Evolutionary conservation across 2,113 vertebrate species (phyloP).

Genomic region (Scomber japonicus): DNA sequence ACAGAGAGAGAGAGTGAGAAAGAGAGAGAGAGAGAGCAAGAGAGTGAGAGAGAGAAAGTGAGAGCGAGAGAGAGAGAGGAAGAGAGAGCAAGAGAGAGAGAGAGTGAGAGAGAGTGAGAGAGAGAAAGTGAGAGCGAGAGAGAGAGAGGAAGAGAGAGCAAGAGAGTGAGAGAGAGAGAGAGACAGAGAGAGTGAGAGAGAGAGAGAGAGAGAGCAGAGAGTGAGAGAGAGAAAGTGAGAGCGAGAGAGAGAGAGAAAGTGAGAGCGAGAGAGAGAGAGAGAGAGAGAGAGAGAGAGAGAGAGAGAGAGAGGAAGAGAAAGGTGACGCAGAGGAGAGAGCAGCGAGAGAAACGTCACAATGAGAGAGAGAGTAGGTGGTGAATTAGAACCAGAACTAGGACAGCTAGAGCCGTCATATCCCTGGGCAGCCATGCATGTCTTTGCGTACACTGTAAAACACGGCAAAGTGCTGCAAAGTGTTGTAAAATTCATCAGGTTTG

Average conservation of each 20-base stretch:
- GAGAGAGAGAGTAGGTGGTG: slow-evolving; percentile 22
- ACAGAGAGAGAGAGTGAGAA: too few species aligned
- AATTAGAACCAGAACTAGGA: slow-evolving; percentile 43
- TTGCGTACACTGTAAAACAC: slow-evolving; percentile 67
- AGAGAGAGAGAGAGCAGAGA: neutral
- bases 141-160: neutral
- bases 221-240: neutral
- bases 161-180: neutral
- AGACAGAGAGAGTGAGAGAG: neutral
- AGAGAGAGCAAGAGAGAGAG: too few species aligned
- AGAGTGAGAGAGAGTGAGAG: neutral
- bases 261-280: neutral
- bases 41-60: too few species aligned
- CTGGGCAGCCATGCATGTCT: slow-evolving; percentile 47
- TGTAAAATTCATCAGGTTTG: slow-evolving; percentile 77
- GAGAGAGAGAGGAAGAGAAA: neutral
- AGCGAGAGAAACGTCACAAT: neutral
- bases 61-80: too few species aligned
- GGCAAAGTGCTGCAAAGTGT: slow-evolving; percentile 53
- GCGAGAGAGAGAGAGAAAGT: neutral
- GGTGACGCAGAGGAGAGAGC: neutral
- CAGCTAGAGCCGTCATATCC: slow-evolving; percentile 31
- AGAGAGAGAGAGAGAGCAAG: slow-evolving; percentile 13
- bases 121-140: neutral
- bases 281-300: slow-evolving; percentile 2